A percentile compares a stretch with the other conserved stretches of the same genome.
phyloP scores from a whole-genome alignment of 1,140 invertebrate genomes.

The Hyphantria cunea region DNA sequence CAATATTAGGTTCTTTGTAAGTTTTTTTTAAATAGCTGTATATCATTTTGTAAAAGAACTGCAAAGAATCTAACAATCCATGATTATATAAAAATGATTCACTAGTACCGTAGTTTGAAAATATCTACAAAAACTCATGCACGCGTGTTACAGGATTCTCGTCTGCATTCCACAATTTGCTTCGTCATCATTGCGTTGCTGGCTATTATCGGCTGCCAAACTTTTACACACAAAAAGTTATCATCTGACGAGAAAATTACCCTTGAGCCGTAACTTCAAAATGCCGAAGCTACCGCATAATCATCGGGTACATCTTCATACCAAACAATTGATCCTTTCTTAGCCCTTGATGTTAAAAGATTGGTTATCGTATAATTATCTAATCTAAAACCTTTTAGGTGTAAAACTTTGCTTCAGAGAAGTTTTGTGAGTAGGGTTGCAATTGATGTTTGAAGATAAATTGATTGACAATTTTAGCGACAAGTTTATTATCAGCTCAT shows the following conservation, averaged over 20 bases:
- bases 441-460: slow-evolving; percentile 8
- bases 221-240: slow-evolving; percentile 15
- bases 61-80: too few relatives aligned
- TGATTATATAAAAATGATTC: too few relatives aligned
- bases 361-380: slow-evolving; percentile 64
- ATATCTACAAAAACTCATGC: too few relatives aligned
- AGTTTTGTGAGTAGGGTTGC: slow-evolving; percentile 39
- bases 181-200: slow-evolving; percentile 16
- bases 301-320: slow-evolving; percentile 17
- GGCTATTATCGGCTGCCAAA: slow-evolving; percentile 17
- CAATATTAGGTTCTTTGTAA: too few relatives aligned
- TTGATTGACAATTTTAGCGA: neutral
- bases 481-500: neutral
- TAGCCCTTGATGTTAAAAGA: slow-evolving; percentile 17
- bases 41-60: too few relatives aligned
- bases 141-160: too few relatives aligned
- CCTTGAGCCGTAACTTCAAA: slow-evolving; percentile 1
- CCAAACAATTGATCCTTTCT: slow-evolving; percentile 30
- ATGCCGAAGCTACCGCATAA: slow-evolving; percentile 26
- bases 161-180: neutral
- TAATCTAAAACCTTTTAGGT: slow-evolving; percentile 79
- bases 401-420: slow-evolving; percentile 67
- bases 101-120: too few relatives aligned
- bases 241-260: slow-evolving; percentile 29
- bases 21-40: too few relatives aligned